Percentiles rank a stretch among this genome's conserved stretches.
Evolutionary conservation across 2,113 vertebrate genomes (phyloP).

Genomic region (Tupaia chinensis): DNA sequence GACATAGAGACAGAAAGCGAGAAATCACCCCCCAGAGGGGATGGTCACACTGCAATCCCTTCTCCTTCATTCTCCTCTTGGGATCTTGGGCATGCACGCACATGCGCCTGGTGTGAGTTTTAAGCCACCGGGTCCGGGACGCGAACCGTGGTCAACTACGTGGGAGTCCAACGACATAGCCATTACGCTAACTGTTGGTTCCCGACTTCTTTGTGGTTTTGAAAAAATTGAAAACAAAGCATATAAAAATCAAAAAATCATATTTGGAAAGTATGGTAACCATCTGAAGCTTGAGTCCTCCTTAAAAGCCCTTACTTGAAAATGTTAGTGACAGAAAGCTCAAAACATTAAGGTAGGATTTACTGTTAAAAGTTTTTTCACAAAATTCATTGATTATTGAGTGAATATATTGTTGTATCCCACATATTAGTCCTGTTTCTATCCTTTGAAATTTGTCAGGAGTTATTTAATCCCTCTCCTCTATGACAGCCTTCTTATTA

Average conservation of each 20-base stretch:
- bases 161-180: no score
- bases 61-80: no score
- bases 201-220: background rate
- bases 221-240: background rate
- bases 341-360: background rate
- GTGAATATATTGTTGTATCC: background rate
- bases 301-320: background rate
- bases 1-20: no score
- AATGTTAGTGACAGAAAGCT: background rate
- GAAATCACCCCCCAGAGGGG: no score
- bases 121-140: no score
- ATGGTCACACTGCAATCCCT: no score
- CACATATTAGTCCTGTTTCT: background rate
- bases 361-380: background rate
- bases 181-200: no score
- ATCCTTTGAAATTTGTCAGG: constrained; percentile 11
- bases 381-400: background rate
- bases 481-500: background rate
- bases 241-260: constrained; percentile 7
- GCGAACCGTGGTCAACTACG: no score
- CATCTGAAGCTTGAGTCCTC: background rate
- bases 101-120: no score
- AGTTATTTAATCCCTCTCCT: constrained; percentile 6
- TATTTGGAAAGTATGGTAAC: background rate
- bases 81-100: no score